Conservation (phyloP, 92 coral and sea anemone species). For the Zoanthus gigantus region DNA sequence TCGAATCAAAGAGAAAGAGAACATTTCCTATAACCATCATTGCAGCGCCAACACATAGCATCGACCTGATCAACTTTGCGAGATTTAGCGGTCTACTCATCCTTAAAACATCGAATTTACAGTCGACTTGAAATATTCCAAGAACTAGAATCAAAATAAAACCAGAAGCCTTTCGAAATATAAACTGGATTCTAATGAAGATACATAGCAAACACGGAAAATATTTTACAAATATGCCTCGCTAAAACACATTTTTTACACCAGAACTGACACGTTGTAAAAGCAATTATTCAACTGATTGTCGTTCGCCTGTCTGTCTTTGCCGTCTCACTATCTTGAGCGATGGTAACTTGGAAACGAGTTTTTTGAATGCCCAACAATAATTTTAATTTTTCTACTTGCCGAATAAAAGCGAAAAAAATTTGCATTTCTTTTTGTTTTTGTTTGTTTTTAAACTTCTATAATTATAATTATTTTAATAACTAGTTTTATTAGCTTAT, state of each 20-base stretch:
- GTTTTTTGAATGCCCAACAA: background rate
- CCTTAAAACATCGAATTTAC: background rate
- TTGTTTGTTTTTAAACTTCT: too few species aligned
- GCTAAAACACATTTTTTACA: background rate
- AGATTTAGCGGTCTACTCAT: background rate
- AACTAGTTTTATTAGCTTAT: too few species aligned
- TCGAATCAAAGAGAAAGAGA: background rate
- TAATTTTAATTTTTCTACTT: background rate
- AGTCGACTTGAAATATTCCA: background rate
- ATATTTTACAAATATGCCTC: background rate
- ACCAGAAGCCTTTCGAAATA: background rate
- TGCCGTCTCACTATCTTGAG: background rate
- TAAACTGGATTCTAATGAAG: background rate
- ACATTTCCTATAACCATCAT: constrained; percentile 10
- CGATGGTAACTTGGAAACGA: background rate
- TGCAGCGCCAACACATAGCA: constrained; percentile 6
- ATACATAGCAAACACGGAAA: too few species aligned
- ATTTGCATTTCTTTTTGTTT: background rate
- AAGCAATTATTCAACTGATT: background rate
- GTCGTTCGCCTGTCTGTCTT: background rate
- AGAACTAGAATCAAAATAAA: background rate
- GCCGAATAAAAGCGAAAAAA: background rate
- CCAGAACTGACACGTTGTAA: background rate
- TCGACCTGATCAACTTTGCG: background rate
- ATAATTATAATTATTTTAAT: too few species aligned